Evolutionary conservation across 37 sponge, comb jelly and placozoan species (phyloP).

Genomic region (Spongia lamella): DNA sequence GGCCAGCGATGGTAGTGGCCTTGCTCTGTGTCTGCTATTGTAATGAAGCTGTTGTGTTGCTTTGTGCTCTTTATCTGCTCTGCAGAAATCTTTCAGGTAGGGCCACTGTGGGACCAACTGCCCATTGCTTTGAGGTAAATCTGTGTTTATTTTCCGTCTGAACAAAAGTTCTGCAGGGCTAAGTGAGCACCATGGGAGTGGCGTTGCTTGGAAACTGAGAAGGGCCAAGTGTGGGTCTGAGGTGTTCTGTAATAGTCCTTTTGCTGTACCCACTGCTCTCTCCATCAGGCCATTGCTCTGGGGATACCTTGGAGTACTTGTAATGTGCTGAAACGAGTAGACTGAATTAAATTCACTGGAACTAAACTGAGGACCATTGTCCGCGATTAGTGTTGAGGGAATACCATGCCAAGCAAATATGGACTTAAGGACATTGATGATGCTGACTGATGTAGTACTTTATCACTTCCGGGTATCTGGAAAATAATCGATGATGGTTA

Average conservation of each 20-base stretch:
- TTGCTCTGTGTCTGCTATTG: slow-evolving; percentile 28
- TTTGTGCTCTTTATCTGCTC: slow-evolving; percentile 1
- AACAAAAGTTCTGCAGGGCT: slow-evolving; percentile 48
- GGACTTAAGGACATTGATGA: slow-evolving; percentile 34
- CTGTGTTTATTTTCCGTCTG: slow-evolving; percentile 34
- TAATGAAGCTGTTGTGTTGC: slow-evolving; percentile 31
- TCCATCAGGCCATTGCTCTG: slow-evolving; percentile 60
- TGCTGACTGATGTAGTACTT: slow-evolving; percentile 40
- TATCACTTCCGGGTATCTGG: slow-evolving; percentile 29
- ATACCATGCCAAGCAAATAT: slow-evolving; percentile 48
- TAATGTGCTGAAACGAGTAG: slow-evolving; percentile 38
- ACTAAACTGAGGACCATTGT: slow-evolving; percentile 60
- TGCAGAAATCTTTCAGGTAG: slow-evolving; percentile 26
- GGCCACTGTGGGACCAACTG: slow-evolving; percentile 44
- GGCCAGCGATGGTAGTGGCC: background rate
- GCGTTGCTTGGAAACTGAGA: slow-evolving; percentile 48
- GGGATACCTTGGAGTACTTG: slow-evolving; percentile 57
- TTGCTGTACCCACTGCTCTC: slow-evolving; percentile 39
- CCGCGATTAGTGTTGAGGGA: slow-evolving; percentile 33
- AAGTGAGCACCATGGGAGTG: slow-evolving; percentile 50
- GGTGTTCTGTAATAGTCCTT: slow-evolving; percentile 8
- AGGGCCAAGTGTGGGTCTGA: slow-evolving; percentile 27
- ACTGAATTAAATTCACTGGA: slow-evolving; percentile 26
- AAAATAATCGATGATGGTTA: slow-evolving; percentile 3
- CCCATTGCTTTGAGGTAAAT: slow-evolving; percentile 32